Base-by-base conservation (phyloP, 2,888 invertebrate species). In the Cephus pygmeus region DNA sequence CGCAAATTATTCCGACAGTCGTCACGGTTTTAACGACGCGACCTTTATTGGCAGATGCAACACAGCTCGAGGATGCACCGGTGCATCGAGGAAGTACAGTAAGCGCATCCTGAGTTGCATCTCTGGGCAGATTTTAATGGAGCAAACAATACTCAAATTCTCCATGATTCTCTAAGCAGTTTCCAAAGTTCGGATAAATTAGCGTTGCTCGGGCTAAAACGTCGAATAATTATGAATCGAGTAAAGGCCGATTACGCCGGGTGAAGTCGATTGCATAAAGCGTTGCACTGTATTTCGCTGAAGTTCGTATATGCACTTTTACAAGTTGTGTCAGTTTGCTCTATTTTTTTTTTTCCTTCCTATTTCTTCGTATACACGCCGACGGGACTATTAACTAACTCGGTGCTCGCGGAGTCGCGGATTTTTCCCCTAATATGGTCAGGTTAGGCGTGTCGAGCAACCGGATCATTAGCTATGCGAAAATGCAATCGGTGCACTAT, bases 341-440 rank as follows among this genome's bases (percentile, higher is more conserved):
- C 40, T 40, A 40, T 40, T 40, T 40, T 40, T 84, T 84, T 85
- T 85, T 75, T 79, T 84, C 73, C 36, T 11, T 40, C 56, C 6
- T 40, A 15, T 40, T 15, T 15, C 40, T 40, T 40, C 40, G 40
- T 15, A 40, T 15, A 12, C 36, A 15, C 40, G 40, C 15, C 6
- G 15, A 40, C 36, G 36, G 36, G 15, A 40, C 40, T 40, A 40
- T 40, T 15, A 40, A 40, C 40, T 40, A 6, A 74, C 31, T 15
- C 69, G 69, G 12, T 69, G 56, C 56, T 56, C 68, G 73, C 36
- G 11, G 69, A 75, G 40, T 11, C 36, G 75, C 82, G 85, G 85
- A 86, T 86, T 88, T 86, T 85, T 84, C 82, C 80, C 90, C 90
- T 87, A 90, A 89, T 90, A 90, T 84, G 89, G 90, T 79, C 76